Base-by-base conservation (phyloP, 2,888 invertebrate genomes). In the Aphodius granarius region DNA sequence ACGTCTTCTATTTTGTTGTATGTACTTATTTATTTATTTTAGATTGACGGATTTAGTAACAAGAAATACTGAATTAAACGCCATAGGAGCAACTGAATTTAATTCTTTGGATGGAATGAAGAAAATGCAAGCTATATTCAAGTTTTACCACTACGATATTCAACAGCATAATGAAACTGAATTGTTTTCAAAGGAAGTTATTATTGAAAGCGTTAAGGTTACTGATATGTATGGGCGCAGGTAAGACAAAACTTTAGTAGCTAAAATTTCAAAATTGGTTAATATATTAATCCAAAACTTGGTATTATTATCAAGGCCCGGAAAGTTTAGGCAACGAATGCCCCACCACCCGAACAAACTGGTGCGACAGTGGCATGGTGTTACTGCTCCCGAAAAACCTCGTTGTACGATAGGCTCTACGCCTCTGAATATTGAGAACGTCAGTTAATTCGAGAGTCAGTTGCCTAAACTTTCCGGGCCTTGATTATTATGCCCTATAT, bases 1-100 rank as follows among this genome's bases (percentile, higher is more conserved):
- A 21, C 13, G 43, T 70, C 62, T 18, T 43, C 16, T 15, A n/a
- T 21, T 71, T 22, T 19, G 23, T 17, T 65, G 72, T 62, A 72
- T 73, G 43, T 20, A 65, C n/a, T 71, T 77, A 66, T 63, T 72
- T 64, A 73, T 72, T 76, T 70, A 71, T 82, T 83, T 77, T 72
- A 73, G 64, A 63, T 74, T 78, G 62, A 77, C 62, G 13, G 73
- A 76, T 72, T 72, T 74, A 18, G 71, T 72, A 3, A 63, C 71
- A 15, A 23, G 76, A 70, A 76, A 71, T 71, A 71, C 72, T 2
- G 73, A 73, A 5, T 63, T 74, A 6, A 76, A 43, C 22, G 65
- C 65, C 9, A 20, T 76, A 22, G 43, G 73, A 5, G 74, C 76
- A 20, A 65, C 73, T 63, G 63, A 62, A 19, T 72, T 66, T 19